Base-by-base conservation (phyloP, 2,113 vertebrate species). In the Epinephelus cyanopodus region DNA sequence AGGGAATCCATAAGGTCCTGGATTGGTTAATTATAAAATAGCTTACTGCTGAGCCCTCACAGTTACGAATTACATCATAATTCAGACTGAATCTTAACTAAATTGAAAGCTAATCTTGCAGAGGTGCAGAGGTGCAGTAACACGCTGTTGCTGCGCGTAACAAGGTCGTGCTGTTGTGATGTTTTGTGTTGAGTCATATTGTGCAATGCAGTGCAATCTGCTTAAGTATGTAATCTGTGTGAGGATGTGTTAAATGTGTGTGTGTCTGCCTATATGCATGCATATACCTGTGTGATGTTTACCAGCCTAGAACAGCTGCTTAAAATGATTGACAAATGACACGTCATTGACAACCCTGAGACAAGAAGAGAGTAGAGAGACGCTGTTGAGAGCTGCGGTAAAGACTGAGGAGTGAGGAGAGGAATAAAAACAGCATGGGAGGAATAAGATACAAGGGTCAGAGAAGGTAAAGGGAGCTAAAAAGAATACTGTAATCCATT, bases 301-400 rank as follows among this genome's bases (percentile, higher is more conserved):
- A 13, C 52, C 53, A 60, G 52, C 17, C 29, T 60, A 11, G 21
- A 80, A 47, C 58, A 74, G 74, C 82, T 82, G 87, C 84, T 87
- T 79, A 79, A 47, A 74, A 77, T 85, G 82, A 91, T 33, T 89
- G 85, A 87, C 76, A 86, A 72, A 69, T 83, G 74, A 72, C 87
- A 87, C 74, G 50, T 82, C 25, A 61, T 47, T 74, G 69, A 83
- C 77, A 77, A 48, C 67, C 21, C 64, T 21, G 27, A 81, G 56
- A 78, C 58, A 69, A 48, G 56, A 62, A 56, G 37, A 27, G 29
- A 61, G 74, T 0, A 0, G 25, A 5, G 21, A 82, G 68, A 64
- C 57, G 21, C 23, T 52, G 56, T 39, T 47, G 48, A 70, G 37
- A 53, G 63, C 48, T 72, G 56, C 48, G 10, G 57, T 58, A 33